phyloP scores from a whole-genome alignment of 2,797 vertebrate genomes.

The Alcedo atthis region DNA sequence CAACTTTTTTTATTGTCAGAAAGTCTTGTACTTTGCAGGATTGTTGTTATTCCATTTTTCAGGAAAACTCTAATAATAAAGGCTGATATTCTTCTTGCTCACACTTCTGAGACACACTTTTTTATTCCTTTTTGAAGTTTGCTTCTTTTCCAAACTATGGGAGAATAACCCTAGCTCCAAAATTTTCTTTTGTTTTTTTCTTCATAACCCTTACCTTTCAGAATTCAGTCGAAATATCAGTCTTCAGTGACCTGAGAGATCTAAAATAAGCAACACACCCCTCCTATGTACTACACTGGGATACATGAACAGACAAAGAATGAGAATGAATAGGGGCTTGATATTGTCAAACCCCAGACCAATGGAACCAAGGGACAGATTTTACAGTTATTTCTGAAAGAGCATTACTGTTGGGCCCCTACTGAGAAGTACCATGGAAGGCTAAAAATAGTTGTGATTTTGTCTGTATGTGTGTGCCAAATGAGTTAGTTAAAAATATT shows the following conservation, averaged over 20 bases:
- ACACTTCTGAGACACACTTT: not conserved
- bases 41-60: not conserved
- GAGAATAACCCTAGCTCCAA: not conserved
- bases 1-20: not conserved
- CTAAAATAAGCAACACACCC: not conserved
- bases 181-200: not conserved
- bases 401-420: not conserved
- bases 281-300: not conserved
- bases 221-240: not conserved
- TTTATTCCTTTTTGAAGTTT: not conserved
- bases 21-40: not conserved
- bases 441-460: not conserved
- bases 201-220: not conserved
- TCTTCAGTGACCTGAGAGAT: not conserved
- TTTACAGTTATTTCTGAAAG: not conserved
- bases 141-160: not conserved
- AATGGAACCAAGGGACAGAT: not conserved
- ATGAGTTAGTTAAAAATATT: not conserved
- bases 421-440: not conserved
- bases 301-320: not conserved
- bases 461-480: not conserved
- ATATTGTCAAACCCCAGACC: not conserved
- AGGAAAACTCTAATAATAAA: not conserved
- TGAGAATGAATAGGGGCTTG: not conserved
- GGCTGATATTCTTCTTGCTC: not conserved